phyloP scores from a whole-genome alignment of 2,888 invertebrate genomes.

The Lysandra bellargus region DNA sequence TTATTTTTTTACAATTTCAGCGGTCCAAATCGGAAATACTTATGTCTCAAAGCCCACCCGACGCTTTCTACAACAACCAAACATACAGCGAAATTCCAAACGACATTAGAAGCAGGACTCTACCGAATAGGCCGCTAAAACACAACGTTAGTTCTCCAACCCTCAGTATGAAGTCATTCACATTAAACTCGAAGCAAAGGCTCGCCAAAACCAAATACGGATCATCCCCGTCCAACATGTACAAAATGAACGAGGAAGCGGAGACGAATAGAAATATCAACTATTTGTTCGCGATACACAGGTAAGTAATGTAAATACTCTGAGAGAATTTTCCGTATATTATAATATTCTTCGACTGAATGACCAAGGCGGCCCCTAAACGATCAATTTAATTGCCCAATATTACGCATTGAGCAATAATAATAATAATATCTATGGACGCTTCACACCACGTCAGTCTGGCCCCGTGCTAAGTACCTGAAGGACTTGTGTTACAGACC shows the following conservation, averaged over 20 bases:
- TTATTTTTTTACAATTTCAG: slow-evolving; percentile 53
- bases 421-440: no score
- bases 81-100: slow-evolving; percentile 40
- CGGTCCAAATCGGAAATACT: slow-evolving; percentile 69
- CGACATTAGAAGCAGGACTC: slow-evolving; percentile 47
- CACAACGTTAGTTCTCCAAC: slow-evolving; percentile 54
- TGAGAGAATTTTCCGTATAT: background rate
- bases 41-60: slow-evolving; percentile 68
- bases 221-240: slow-evolving; percentile 60
- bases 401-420: no score
- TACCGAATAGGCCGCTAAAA: slow-evolving; percentile 56
- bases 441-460: no score
- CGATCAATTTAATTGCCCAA: no score
- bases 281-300: slow-evolving; percentile 89
- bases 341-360: no score
- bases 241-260: slow-evolving; percentile 47
- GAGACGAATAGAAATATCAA: slow-evolving; percentile 43
- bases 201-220: slow-evolving; percentile 44
- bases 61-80: slow-evolving; percentile 49
- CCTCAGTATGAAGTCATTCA: slow-evolving; percentile 39
- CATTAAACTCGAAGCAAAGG: background rate
- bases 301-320: slow-evolving; percentile 47
- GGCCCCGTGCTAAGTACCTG: no score
- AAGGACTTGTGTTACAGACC: no score
- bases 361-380: no score